Evolutionary conservation across 2,113 vertebrate genomes (phyloP), one percentile per base, ranked within the genome.

Genomic region (Xenus cinereus): DNA sequence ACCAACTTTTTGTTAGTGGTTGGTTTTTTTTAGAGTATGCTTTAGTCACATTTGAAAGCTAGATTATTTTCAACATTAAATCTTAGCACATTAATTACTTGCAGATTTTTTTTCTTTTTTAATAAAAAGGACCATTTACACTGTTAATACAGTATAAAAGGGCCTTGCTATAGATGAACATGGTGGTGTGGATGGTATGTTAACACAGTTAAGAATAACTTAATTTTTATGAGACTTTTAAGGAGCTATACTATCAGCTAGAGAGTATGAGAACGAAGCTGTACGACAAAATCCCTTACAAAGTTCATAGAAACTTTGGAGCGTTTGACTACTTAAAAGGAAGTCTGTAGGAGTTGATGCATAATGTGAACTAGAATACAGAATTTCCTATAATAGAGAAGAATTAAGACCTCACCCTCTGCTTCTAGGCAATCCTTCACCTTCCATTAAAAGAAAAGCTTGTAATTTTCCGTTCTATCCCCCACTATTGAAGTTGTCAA

Each of bases 381-480:
- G 54, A 93, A 91, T 94, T 96, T 88, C 51, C 22, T 78, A 50
- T 53, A 75, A 87, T 78, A 57, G 32, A 59, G 92, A n/a, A 87
- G 63, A 89, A 93, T 68, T 83, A 77, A 87, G 53, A 51, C 33
- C 80, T 95, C 77, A 45, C 59, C 73, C 69, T 96, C 91, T 85
- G 54, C 51, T 90, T 92, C 66, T 60, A 82, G 53, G 75, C 87
- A 94, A 72, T 66, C 67, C 51, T 83, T 81, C 78, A 74, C 66
- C 87, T 90, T 83, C 57, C 43, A n/a, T 63, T 90, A 60, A 21
- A 83, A 77, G 83, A 66, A 77, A 94, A 96, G 63, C 74, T 90
- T 54, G 28, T 78, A 50, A 87, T 97, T 95, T 94, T 80, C 87
- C 66, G 18, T 91, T 87, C 77, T 90, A 26, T 91, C 73, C 89